A percentile compares a stretch with the other conserved stretches of the same genome.
These are phyloP conservation scores for Arizona elegans DNA, from an alignment of 2,113 vertebrate genomes.

Conservation along the genomic window DNA sequence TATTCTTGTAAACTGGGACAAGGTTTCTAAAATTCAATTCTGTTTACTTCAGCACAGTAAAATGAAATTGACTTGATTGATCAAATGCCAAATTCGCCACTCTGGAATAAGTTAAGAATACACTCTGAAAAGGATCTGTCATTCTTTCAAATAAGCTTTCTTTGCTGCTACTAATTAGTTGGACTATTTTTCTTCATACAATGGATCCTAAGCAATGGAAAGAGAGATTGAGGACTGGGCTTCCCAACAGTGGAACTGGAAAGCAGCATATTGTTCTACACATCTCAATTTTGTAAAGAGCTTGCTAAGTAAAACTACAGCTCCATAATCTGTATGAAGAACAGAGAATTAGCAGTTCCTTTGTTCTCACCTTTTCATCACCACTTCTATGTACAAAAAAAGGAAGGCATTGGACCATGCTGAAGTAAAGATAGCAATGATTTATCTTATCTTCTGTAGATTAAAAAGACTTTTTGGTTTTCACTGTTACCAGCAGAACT, in stretches of 20 bases:
- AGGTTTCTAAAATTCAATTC: background rate
- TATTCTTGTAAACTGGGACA: background rate
- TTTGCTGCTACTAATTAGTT: background rate
- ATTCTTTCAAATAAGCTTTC: background rate
- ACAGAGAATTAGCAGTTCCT: constrained; percentile 3
- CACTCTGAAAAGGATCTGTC: background rate
- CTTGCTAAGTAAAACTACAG: constrained; percentile 4
- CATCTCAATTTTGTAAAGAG: background rate
- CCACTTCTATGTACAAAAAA: background rate
- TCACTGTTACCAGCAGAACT: background rate
- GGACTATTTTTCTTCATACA: background rate
- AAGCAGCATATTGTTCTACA: background rate
- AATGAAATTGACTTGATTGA: background rate
- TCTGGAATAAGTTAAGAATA: background rate
- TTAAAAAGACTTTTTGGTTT: background rate
- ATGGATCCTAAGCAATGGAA: background rate
- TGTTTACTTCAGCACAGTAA: background rate
- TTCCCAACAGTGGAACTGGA: background rate
- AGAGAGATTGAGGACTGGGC: background rate
- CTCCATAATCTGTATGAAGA: background rate
- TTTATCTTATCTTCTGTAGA: background rate
- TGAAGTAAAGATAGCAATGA: background rate
- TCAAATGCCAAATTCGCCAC: background rate
- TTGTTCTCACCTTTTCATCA: constrained; percentile 3
- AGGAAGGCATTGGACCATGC: background rate